Conservation (phyloP, 2,888 invertebrate species). For the Malthinus flaveolus region DNA sequence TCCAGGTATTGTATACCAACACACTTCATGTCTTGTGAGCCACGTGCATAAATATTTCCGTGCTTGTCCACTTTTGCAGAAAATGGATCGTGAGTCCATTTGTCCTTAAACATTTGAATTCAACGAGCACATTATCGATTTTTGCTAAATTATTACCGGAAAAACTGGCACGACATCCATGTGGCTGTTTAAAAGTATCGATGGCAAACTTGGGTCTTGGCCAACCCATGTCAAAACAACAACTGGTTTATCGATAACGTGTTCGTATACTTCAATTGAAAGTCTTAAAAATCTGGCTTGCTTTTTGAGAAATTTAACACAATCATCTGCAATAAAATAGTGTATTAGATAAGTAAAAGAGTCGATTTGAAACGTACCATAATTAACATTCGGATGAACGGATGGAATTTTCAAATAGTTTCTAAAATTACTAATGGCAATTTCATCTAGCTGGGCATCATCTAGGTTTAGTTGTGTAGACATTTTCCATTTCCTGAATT, state of each 20-base stretch:
- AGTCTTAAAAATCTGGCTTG: conserved; percentile 71
- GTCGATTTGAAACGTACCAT: conserved; percentile 60
- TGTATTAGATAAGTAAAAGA: not conserved
- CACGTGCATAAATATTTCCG: conserved; percentile 83
- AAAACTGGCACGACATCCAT: conserved; percentile 94
- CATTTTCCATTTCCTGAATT: not conserved
- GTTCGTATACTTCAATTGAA: conserved; percentile 60
- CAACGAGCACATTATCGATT: not conserved
- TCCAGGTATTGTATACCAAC: conserved; percentile 80
- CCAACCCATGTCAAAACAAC: conserved; percentile 81
- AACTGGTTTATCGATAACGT: conserved; percentile 67
- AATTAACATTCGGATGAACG: conserved; percentile 85
- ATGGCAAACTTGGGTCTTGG: conserved; percentile 64
- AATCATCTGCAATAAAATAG: conserved; percentile 59
- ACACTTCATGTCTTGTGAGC: conserved; percentile 82
- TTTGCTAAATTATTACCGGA: conserved; percentile 48
- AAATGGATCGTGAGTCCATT: conserved; percentile 90
- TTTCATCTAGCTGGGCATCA: conserved; percentile 39
- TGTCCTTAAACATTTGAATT: conserved; percentile 62
- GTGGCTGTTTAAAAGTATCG: conserved; percentile 85
- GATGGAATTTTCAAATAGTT: conserved; percentile 86
- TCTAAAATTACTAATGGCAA: conserved; percentile 75
- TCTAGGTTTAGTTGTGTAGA: not conserved
- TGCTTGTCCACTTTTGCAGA: conserved; percentile 80
- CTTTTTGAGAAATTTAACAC: conserved; percentile 68